Evolutionary conservation across 2,797 vertebrate species (phyloP), one percentile per base, ranked within the genome.

Genomic region (Pempheris klunzingeri): DNA sequence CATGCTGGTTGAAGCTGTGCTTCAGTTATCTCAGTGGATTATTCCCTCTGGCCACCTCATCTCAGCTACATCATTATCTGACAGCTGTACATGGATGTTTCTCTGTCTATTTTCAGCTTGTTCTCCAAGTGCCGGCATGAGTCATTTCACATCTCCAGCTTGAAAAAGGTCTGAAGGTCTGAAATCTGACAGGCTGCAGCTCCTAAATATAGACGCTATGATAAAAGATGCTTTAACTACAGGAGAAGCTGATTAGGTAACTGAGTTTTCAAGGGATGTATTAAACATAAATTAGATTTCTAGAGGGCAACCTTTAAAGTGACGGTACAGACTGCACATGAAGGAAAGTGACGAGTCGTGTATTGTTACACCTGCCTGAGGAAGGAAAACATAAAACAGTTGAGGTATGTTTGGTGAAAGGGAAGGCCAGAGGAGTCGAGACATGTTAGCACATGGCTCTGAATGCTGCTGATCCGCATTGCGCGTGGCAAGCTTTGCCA

Each of bases 401-500:
- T 65, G 65, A 74, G 30, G 50, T 74, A 60, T 90, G 81, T 82
- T 83, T 74, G 49, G 58, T 70, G 87, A 82, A n/a, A 72, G 17
- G 65, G 49, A 38, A 41, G 62, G 63, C 52, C 62, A 22, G 49
- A 59, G 49, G 57, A 78, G 68, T 49, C 5, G 5, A 69, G 77
- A 62, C 90, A 0, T 88, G 92, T 89, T 71, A 5, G 77, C 50
- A 47, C 91, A 85, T 32, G 50, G 90, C 71, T 85, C 70, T 87
- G 80, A 91, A 88, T 87, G 82, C 82, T 74, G 80, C 83, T 86
- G 28, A 2, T 85, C 82, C 78, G 83, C 84, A 82, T 89, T 22
- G 1, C 43, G 47, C 71, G 50, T 39, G 49, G 59, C 26, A 43
- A 77, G 43, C 79, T 61, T 75, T 75, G 47, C 64, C 61, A 53